Base-by-base conservation (phyloP, 1,140 invertebrate species). In the Aradophagus sp. region DNA sequence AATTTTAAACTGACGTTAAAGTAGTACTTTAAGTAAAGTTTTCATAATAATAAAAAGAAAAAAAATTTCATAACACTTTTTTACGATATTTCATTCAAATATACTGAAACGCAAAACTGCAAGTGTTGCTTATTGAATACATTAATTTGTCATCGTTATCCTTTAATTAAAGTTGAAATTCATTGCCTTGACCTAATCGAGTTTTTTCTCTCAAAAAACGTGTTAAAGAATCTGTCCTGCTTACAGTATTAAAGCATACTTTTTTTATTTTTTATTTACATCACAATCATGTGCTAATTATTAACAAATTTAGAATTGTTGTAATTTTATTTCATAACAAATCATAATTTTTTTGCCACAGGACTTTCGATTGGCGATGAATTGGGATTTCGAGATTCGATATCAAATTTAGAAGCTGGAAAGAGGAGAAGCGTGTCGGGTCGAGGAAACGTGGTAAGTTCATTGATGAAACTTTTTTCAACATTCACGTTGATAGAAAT, bases 281-380 rank as follows among this genome's bases (percentile, higher is more conserved):
- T 14, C 6, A 35, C 13, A 11, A 27, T 45, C 27, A 45, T 38
- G 13, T n/a, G 32, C 20, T 14, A 34, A 65, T 55, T 34, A 47
- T 23, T 14, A 5, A 17, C 3, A 13, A 23, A 39, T 7, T 14
- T 29, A 12, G 17, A 23, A 26, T 8, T 34, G 19, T 10, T 8
- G 19, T 10, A 5, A 20, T 12, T 34, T 20, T 12, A 47, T 6
- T 2, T 31, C n/a, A 8, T 6, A 31, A 6, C n/a, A 36, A 19
- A 16, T 2, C 10, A 12, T 10, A 4, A 23, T 27, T 0, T 27
- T 12, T 31, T 16, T 20, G 5, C 66, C 87, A 17, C 81, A 95
- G 93, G 93, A 72, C 93, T 95, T 80, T 93, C 91, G 79, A 78
- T 95, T 36, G 93, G 93, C n/a, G 93, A 95, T 77, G 93, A 94